Conservation (phyloP, 1,140 invertebrate species). For the Chironomus tepperi region DNA sequence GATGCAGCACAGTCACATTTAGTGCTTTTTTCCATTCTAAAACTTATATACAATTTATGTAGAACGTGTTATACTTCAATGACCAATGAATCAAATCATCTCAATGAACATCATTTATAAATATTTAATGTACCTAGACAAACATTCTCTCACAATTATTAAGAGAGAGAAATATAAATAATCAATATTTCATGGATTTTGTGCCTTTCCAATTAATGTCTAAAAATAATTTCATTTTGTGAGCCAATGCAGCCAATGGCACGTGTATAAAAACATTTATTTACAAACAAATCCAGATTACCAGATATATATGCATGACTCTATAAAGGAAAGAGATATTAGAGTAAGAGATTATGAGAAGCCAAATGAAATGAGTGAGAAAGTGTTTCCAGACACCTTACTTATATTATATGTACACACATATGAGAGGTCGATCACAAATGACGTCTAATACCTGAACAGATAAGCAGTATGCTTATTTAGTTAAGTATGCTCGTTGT, state of each 20-base stretch:
- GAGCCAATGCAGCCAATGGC: slow-evolving; percentile 29
- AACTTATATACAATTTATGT: not conserved
- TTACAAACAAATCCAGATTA: not conserved
- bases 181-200: no score
- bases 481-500: no score
- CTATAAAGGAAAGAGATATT: not conserved
- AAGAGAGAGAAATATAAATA: no score
- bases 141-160: no score
- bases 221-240: slow-evolving; percentile 28
- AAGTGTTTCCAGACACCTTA: slow-evolving; percentile 5
- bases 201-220: not conserved
- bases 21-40: not conserved
- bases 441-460: not conserved
- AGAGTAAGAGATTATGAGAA: not conserved
- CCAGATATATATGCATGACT: not conserved
- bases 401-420: not conserved
- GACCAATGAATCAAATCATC: not conserved
- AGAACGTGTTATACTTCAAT: not conserved
- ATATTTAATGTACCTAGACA: not conserved
- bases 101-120: not conserved
- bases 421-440: not conserved
- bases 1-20: not conserved
- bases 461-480: not conserved
- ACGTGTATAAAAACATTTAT: not conserved
- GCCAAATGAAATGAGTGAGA: not conserved